Conservation (phyloP, 2,888 invertebrate genomes). For the Liopterus haemorrhoidalis region DNA sequence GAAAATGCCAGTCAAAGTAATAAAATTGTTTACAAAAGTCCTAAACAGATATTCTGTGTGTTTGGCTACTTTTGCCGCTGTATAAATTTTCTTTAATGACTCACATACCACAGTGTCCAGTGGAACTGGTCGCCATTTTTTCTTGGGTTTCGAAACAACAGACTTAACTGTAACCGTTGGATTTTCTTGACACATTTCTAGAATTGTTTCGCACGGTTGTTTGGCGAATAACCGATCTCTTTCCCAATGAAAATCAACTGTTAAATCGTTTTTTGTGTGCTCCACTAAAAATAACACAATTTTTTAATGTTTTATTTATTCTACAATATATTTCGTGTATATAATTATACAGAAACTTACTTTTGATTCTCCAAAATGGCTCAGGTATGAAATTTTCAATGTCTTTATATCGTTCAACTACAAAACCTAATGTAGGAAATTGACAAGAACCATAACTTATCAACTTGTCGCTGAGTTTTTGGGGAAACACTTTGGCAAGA, state of each 20-base stretch:
- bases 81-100: slow-evolving; percentile 1
- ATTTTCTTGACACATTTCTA: slow-evolving; percentile 72
- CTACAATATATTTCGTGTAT: background rate
- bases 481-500: slow-evolving; percentile 73
- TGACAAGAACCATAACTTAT: slow-evolving; percentile 99
- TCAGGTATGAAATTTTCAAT: slow-evolving; percentile 88
- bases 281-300: slow-evolving; percentile 54
- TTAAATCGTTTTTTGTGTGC: slow-evolving; percentile 68
- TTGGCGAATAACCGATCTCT: slow-evolving; percentile 83
- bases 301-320: slow-evolving; percentile 8
- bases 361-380: slow-evolving; percentile 92
- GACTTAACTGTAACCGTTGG: slow-evolving; percentile 68
- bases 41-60: no score
- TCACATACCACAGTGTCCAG: slow-evolving; percentile 86
- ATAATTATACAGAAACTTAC: slow-evolving; percentile 43
- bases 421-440: slow-evolving; percentile 99
- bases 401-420: slow-evolving; percentile 93
- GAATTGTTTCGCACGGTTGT: slow-evolving; percentile 70
- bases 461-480: slow-evolving; percentile 65
- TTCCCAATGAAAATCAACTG: slow-evolving; percentile 85
- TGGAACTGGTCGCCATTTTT: slow-evolving; percentile 92
- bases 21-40: no score
- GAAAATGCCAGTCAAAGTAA: no score
- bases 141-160: slow-evolving; percentile 81
- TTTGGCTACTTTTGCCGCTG: background rate